These are phyloP conservation scores for Operophtera brumata DNA, from an alignment of 2,888 invertebrate genomes.

Conservation along the genomic window DNA sequence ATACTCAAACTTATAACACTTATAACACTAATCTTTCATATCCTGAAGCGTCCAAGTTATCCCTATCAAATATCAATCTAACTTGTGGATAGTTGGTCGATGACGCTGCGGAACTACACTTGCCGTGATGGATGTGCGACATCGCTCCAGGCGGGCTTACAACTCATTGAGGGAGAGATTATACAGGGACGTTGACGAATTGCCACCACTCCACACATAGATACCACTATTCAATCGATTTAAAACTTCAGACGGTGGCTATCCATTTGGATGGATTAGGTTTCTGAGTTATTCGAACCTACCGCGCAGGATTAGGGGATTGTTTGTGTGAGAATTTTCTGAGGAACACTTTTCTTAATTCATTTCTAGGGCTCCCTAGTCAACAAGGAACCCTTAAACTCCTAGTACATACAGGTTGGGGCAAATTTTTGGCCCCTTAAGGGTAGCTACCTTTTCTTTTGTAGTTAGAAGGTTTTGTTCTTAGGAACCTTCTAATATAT, in stretches of 20 bases:
- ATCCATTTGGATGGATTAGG: slow-evolving; percentile 31
- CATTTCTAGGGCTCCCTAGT: too few species aligned
- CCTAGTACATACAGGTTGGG: too few species aligned
- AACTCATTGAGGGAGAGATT: slow-evolving; percentile 75
- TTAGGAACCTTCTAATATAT: too few species aligned
- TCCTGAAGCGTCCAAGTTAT: slow-evolving; percentile 2
- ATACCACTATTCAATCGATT: slow-evolving; percentile 71
- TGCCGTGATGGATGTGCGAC: slow-evolving; percentile 70
- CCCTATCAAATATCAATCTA: slow-evolving; percentile 20
- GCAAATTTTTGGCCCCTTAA: too few species aligned
- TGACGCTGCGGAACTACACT: slow-evolving; percentile 56
- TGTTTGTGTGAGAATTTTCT: not conserved
- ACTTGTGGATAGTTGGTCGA: slow-evolving; percentile 33
- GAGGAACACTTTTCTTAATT: not conserved
- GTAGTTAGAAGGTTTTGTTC: too few species aligned
- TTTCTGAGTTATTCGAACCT: slow-evolving; percentile 23
- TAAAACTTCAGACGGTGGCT: slow-evolving; percentile 53
- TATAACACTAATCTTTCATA: slow-evolving; percentile 1
- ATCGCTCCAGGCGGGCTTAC: slow-evolving; percentile 65
- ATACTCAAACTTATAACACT: too few species aligned
- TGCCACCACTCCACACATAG: slow-evolving; percentile 64
- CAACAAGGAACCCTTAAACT: too few species aligned
- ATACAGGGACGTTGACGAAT: slow-evolving; percentile 76
- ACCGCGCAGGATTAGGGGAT: not conserved
- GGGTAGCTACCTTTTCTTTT: too few species aligned